Evolutionary conservation across 1,140 invertebrate genomes (phyloP), one percentile per base, ranked within the genome.

Genomic region (Caenorhabditis briggsae): DNA sequence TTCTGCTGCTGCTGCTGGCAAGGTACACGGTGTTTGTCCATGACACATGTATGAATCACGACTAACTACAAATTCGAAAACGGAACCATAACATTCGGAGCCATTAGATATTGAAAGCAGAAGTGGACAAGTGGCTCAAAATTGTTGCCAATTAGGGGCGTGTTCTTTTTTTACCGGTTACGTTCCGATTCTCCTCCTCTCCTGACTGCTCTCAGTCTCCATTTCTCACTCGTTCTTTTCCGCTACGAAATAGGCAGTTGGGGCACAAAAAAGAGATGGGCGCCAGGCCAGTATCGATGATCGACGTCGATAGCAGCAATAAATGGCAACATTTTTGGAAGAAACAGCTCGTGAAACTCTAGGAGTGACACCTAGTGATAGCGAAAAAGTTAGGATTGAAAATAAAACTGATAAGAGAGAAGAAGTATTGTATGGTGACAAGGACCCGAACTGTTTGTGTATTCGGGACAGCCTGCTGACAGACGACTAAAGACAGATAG

Each of bases 41-140:
- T 78, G 70, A 78, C 70, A 78, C 46, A 78, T 46, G 70, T 78
- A 78, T 78, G 70, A 78, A 78, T 78, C 70, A 78, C 59, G 23
- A 23, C 59, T 8, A 20, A 23, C 70, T 50, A 8, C 12, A 74
- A 41, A 46, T 25, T 41, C 46, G 33, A 25, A 16, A 78, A 23
- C 46, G 70, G 70, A 46, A 78, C 46, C 70, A 78, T 16, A 46
- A 78, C 33, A 53, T 12, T 50, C 33, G 33, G 33, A 33, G 33
- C 50, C n/a, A 16, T 5, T 18, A 5, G 16, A 16, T 14, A 41
- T 23, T 16, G 11, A 70, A 5, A 46, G 16, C 7, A 46, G 18
- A 16, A 18, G 16, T 18, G 41, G 14, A 48, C 25, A 14, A 20
- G 12, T 9, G 16, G 64, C 64, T 46, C 43, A 23, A 78, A 53